Conservation (phyloP, 2,113 vertebrate species). For the Ameiurus melas region DNA sequence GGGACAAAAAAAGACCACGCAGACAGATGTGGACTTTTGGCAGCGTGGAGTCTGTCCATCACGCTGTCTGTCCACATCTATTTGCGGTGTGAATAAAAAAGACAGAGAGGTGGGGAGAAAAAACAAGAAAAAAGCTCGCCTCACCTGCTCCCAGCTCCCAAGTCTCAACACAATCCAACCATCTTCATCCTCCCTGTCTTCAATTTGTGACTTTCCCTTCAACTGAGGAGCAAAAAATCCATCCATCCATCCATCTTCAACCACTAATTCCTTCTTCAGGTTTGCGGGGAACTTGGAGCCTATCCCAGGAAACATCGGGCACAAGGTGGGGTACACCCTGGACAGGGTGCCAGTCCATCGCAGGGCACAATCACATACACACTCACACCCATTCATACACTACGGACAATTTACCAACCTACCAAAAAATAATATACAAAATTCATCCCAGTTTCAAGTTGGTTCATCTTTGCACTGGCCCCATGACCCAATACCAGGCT, state of each 20-base stretch:
- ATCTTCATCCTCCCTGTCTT: slow-evolving; percentile 17
- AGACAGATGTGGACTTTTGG: slow-evolving; percentile 40
- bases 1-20: neutral
- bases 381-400: too few relatives aligned
- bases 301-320: too few relatives aligned
- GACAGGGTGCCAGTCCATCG: too few relatives aligned
- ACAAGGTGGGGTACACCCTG: too few relatives aligned
- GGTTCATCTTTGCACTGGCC: neutral
- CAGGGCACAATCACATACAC: too few relatives aligned
- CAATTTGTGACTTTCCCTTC: neutral
- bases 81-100: slow-evolving; percentile 33
- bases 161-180: slow-evolving; percentile 23
- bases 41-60: slow-evolving; percentile 2
- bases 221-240: too few relatives aligned
- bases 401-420: too few relatives aligned
- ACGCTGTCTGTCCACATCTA: neutral
- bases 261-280: too few relatives aligned
- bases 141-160: slow-evolving; percentile 46
- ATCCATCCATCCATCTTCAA: too few relatives aligned
- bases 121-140: neutral
- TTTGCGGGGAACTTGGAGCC: too few relatives aligned
- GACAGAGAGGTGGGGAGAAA: neutral
- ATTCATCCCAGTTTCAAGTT: neutral
- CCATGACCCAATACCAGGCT: neutral
- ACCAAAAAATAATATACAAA: neutral